Conservation (phyloP, 2,113 vertebrate species). For the Taxidea taxus region DNA sequence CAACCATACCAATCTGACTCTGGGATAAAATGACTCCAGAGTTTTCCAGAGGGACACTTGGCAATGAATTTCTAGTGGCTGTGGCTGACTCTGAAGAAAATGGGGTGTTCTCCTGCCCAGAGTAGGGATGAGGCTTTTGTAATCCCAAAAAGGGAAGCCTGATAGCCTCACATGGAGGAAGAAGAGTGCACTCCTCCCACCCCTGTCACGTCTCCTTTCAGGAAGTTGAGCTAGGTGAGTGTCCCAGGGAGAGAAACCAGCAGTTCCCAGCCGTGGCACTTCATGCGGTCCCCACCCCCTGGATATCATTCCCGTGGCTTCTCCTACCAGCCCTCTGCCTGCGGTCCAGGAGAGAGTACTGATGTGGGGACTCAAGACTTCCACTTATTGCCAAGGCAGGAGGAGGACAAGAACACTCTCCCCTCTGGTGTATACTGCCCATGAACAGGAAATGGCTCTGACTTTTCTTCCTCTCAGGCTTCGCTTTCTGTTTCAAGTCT, state of each 20-base stretch:
- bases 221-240: background rate
- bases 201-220: background rate
- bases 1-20: background rate
- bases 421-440: accelerated
- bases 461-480: background rate
- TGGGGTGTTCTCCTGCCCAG: background rate
- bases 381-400: background rate
- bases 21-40: background rate
- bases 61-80: background rate
- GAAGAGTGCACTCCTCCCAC: background rate
- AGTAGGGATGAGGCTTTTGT: background rate
- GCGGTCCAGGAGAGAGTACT: background rate
- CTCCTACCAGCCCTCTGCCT: background rate
- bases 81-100: background rate
- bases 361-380: background rate
- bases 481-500: slow-evolving; percentile 49
- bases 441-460: background rate
- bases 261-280: background rate
- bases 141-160: background rate
- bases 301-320: background rate
- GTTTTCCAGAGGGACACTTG: background rate
- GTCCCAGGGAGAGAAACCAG: background rate
- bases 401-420: background rate
- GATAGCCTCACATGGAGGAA: no score
- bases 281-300: background rate